A percentile compares a stretch with the other conserved stretches of the same genome.
Evolutionary conservation across 1,140 invertebrate species (phyloP).

Genomic region (Acromyrmex heyeri): DNA sequence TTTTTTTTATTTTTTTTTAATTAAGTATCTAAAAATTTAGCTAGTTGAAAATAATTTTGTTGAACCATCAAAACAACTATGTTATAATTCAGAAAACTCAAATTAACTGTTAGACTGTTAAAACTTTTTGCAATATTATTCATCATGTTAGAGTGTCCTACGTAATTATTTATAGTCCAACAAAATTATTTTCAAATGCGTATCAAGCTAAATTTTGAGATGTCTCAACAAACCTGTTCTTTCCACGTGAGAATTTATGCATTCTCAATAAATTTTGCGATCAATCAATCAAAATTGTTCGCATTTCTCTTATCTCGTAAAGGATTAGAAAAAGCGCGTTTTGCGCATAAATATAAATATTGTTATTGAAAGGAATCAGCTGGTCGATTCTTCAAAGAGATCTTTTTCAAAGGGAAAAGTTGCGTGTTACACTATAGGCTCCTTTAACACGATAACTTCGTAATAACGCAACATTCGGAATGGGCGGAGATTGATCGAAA

Average conservation of each 20-base stretch:
- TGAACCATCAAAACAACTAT: too few relatives aligned
- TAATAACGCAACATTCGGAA: slow-evolving; percentile 54
- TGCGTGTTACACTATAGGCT: slow-evolving; percentile 4
- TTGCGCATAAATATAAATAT: background rate
- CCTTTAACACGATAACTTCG: slow-evolving; percentile 41
- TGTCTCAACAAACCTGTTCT: too few relatives aligned
- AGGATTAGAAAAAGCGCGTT: background rate
- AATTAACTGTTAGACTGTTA: too few relatives aligned
- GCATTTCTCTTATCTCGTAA: background rate
- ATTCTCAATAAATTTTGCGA: background rate
- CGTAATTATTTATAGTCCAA: too few relatives aligned
- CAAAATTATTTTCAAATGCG: too few relatives aligned
- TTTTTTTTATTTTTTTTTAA: too few relatives aligned
- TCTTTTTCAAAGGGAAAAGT: background rate
- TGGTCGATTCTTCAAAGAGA: background rate
- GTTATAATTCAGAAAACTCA: too few relatives aligned
- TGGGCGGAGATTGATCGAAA: slow-evolving; percentile 60
- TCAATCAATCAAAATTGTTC: background rate
- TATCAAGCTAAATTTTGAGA: too few relatives aligned
- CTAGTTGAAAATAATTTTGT: too few relatives aligned
- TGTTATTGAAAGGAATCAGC: background rate
- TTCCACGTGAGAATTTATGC: background rate
- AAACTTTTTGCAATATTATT: too few relatives aligned
- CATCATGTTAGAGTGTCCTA: too few relatives aligned
- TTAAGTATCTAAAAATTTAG: too few relatives aligned